phyloP scores from a whole-genome alignment of 2,113 vertebrate genomes.

The sheep (Ovis aries) region ARS-UI_Ramb_v3.0 NC_056056.1:187590001-187590500 shows the following conservation, averaged over 20 bases:
- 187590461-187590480: background rate
- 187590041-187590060: background rate
- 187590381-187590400: background rate
- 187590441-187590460: background rate
- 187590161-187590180: background rate
- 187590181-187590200: background rate
- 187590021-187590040: background rate
- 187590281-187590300: background rate
- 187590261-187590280: background rate
- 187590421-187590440: background rate
- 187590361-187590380: background rate
- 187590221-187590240: background rate
- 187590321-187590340: background rate
- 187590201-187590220: background rate
- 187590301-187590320: constrained; percentile 21
- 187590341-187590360: background rate
- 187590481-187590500: background rate
- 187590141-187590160: background rate
- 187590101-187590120: background rate
- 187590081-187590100: background rate
- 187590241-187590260: background rate
- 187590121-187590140: background rate
- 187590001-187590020: background rate
- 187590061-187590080: background rate
- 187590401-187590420: background rate